Conservation (phyloP, 2,797 vertebrate genomes). For the Chaunax sp. region DNA sequence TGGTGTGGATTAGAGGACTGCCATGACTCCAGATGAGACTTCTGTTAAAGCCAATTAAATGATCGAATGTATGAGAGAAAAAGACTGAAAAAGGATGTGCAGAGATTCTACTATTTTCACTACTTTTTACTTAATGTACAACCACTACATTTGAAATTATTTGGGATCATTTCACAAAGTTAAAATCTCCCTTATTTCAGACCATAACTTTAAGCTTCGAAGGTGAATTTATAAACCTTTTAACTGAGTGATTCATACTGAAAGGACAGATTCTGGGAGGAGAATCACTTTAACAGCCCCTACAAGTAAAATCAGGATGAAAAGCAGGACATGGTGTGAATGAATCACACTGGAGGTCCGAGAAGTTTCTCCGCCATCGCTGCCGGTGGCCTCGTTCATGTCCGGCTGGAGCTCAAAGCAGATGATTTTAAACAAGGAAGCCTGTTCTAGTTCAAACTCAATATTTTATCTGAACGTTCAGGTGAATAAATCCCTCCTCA, state of each 20-base stretch:
- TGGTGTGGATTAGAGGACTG: too few relatives aligned
- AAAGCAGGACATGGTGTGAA: slow-evolving; percentile 1
- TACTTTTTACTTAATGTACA: too few relatives aligned
- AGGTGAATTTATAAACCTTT: background rate
- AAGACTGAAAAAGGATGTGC: too few relatives aligned
- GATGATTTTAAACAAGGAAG: background rate
- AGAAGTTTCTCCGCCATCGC: slow-evolving; percentile 6
- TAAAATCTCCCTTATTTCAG: slow-evolving; percentile 1
- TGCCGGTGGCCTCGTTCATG: slow-evolving; percentile 28
- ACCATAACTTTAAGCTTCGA: background rate
- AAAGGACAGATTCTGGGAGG: background rate
- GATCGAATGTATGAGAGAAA: too few relatives aligned
- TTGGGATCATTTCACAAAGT: slow-evolving; percentile 6
- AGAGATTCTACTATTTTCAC: too few relatives aligned
- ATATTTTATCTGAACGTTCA: background rate
- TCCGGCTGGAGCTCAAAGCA: background rate
- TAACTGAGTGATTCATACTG: background rate
- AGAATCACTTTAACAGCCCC: slow-evolving; percentile 38
- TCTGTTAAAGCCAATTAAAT: too few relatives aligned
- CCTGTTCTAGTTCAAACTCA: background rate
- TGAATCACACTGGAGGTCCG: background rate
- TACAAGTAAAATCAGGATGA: background rate
- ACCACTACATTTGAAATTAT: background rate
- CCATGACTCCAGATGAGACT: too few relatives aligned
- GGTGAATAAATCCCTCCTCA: background rate